Conservation (phyloP, 2,797 vertebrate species). For the Cygnus olor region DNA sequence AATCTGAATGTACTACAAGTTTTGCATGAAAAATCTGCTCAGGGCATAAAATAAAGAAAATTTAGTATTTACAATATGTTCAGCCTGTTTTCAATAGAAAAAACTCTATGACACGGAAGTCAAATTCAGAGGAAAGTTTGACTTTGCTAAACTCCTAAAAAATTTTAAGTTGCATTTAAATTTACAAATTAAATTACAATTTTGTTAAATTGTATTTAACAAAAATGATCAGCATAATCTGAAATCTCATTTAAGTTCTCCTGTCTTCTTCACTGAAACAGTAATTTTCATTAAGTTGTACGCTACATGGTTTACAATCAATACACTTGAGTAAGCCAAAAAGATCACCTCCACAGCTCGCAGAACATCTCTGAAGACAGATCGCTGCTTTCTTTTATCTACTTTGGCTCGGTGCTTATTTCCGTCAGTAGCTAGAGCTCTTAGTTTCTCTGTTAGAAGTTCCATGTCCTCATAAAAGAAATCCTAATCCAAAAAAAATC, state of each 20-base stretch:
- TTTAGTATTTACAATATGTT: neutral
- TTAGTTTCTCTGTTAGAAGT: constrained; percentile 88
- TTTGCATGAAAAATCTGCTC: neutral
- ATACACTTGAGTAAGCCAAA: neutral
- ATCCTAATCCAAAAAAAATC: constrained; percentile 78
- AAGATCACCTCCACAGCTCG: constrained; percentile 90
- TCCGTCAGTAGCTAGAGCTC: constrained; percentile 92
- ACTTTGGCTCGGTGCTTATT: constrained; percentile 96
- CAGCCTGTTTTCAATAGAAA: neutral
- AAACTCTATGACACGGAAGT: neutral
- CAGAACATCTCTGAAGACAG: constrained; percentile 94
- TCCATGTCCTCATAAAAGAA: constrained; percentile 92
- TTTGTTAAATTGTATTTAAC: neutral
- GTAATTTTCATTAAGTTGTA: neutral
- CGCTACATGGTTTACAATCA: neutral
- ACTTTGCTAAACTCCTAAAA: neutral
- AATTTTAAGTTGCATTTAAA: neutral
- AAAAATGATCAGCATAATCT: neutral
- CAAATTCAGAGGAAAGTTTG: neutral
- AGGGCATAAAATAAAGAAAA: neutral
- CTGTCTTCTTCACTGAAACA: neutral
- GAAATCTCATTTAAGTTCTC: neutral
- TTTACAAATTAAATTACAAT: no score
- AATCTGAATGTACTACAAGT: neutral
- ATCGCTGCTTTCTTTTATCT: constrained; percentile 95